Percentiles rank a stretch among this genome's conserved stretches.
These are phyloP conservation scores for Drosophila chauvacae DNA, from an alignment of 1,140 invertebrate genomes.

Conservation along the genomic window DNA sequence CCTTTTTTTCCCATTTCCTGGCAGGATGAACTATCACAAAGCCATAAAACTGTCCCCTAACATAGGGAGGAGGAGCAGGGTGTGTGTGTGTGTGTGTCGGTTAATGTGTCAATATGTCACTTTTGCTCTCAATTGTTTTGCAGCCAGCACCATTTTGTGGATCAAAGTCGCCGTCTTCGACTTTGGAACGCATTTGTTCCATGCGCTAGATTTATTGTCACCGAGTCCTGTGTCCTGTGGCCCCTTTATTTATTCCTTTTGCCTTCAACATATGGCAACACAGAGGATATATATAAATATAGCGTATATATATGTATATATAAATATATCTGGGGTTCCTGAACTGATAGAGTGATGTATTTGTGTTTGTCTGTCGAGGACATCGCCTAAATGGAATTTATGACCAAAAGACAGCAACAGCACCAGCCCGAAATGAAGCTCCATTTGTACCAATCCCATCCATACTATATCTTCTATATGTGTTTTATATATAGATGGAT, in stretches of 20 bases:
- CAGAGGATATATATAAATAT: neutral
- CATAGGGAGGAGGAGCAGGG: neutral
- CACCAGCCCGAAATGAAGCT: constrained; percentile 35
- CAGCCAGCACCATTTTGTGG: constrained; percentile 45
- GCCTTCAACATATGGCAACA: constrained; percentile 20
- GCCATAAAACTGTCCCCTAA: constrained; percentile 42
- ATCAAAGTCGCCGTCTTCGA: constrained; percentile 53
- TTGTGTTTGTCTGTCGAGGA: constrained; percentile 47
- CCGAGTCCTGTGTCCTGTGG: constrained; percentile 20
- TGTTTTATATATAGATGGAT: neutral
- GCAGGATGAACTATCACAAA: constrained; percentile 47
- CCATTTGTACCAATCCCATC: constrained; percentile 36
- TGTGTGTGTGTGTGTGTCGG: constrained; percentile 16
- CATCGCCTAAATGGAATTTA: constrained; percentile 50
- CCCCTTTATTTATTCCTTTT: constrained; percentile 23
- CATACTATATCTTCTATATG: constrained; percentile 13
- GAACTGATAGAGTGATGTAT: constrained; percentile 45
- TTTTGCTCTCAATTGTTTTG: constrained; percentile 55
- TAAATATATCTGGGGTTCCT: constrained; percentile 7
- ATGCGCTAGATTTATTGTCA: constrained; percentile 51
- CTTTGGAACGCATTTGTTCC: constrained; percentile 51
- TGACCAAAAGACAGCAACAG: constrained; percentile 29
- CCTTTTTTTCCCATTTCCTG: neutral
- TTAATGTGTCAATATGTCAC: constrained; percentile 56
- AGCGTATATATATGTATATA: neutral